Evolutionary conservation across 2,888 invertebrate species (phyloP).

Genomic region (Napeogenes inachia): DNA sequence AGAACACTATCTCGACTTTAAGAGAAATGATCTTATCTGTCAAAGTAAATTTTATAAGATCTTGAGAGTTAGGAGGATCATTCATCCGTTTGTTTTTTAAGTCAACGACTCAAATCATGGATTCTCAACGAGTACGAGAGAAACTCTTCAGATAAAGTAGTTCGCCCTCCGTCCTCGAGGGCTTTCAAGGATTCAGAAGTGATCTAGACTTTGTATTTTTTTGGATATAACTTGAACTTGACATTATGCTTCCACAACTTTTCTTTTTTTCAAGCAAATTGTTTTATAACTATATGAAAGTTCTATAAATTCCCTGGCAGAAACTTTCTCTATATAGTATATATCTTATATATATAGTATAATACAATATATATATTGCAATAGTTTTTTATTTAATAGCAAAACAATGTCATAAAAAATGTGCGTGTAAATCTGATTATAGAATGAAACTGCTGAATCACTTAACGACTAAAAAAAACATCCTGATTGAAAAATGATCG

Average conservation of each 20-base stretch:
- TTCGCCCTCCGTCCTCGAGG: slow-evolving; percentile 4
- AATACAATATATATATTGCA: too few species aligned
- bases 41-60: too few species aligned
- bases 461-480: slow-evolving; percentile 25
- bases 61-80: too few species aligned
- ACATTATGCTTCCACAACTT: neutral
- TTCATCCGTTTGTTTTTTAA: slow-evolving; percentile 16
- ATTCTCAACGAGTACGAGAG: slow-evolving; percentile 9
- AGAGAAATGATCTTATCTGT: too few species aligned
- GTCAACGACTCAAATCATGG: slow-evolving; percentile 14
- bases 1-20: too few species aligned
- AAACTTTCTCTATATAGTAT: too few species aligned
- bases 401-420: neutral
- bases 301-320: too few species aligned
- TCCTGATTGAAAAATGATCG: slow-evolving; percentile 29
- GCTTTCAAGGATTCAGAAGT: slow-evolving; percentile 9
- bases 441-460: slow-evolving; percentile 20
- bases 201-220: slow-evolving; percentile 1
- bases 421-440: too few species aligned
- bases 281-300: too few species aligned
- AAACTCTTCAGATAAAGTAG: slow-evolving; percentile 19
- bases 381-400: too few species aligned
- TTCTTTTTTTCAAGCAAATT: too few species aligned
- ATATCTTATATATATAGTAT: too few species aligned
- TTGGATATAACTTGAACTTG: neutral